Conservation (phyloP, 2,888 invertebrate species). For the Cordilura impudica region DNA sequence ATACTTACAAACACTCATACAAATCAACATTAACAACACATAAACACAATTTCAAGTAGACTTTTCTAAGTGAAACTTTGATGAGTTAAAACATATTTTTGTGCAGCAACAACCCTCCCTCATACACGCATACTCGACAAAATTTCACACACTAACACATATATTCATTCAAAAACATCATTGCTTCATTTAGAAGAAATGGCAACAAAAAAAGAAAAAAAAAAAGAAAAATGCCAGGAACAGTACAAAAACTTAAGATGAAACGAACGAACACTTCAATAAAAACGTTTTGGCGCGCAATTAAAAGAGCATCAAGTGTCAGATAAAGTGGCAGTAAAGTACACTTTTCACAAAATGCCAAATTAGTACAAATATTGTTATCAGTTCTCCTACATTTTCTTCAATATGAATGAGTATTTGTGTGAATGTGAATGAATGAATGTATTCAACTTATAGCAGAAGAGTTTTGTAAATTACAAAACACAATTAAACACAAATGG, state of each 20-base stretch:
- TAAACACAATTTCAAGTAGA: conserved; percentile 28
- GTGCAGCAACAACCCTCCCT: neutral
- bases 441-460: neutral
- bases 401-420: neutral
- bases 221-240: conserved; percentile 41
- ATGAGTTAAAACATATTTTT: conserved; percentile 47
- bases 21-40: neutral
- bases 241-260: conserved; percentile 37
- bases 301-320: conserved; percentile 77
- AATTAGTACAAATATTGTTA: conserved; percentile 72
- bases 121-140: neutral
- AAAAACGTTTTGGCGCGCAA: conserved; percentile 73
- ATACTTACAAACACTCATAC: neutral
- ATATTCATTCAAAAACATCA: conserved; percentile 54
- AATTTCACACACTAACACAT: conserved; percentile 1
- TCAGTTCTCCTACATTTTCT: conserved; percentile 51
- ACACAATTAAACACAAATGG: conserved; percentile 73
- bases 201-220: conserved; percentile 42
- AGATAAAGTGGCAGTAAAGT: conserved; percentile 76
- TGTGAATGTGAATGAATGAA: neutral
- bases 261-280: conserved; percentile 60
- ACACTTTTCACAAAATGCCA: conserved; percentile 75
- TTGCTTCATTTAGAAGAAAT: conserved; percentile 39
- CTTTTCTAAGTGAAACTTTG: conserved; percentile 40
- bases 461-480: conserved; percentile 48